A percentile compares a stretch with the other conserved stretches of the same genome.
phyloP scores from a whole-genome alignment of 2,113 vertebrate species.

The Melanocharis versteri region DNA sequence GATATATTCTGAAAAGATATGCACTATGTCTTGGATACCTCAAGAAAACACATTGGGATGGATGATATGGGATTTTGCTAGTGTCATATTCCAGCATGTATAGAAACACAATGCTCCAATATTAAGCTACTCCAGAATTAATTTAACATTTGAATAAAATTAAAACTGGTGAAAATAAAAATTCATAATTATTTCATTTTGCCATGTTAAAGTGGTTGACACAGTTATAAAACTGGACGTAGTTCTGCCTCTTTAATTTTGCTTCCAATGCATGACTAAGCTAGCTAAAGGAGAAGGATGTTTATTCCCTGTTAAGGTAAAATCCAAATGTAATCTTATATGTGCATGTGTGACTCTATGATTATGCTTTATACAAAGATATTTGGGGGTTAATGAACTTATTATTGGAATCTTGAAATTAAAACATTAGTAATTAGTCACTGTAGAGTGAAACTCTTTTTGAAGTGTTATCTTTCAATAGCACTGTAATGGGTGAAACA shows the following conservation, averaged over 20 bases:
- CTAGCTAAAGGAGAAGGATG: background rate
- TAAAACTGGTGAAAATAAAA: background rate
- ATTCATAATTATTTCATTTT: background rate
- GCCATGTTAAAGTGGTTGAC: background rate
- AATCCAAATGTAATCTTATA: background rate
- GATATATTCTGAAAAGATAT: background rate
- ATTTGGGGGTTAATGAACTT: background rate
- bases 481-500: background rate
- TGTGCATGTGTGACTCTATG: background rate
- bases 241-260: background rate
- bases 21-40: background rate
- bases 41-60: background rate
- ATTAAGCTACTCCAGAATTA: background rate
- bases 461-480: background rate
- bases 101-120: background rate
- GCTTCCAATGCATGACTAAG: background rate
- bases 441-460: background rate
- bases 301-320: background rate
- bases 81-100: background rate
- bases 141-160: background rate
- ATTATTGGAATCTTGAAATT: background rate
- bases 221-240: background rate
- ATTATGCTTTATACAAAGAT: background rate
- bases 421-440: background rate
- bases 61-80: rapidly evolving